A percentile compares a stretch with the other conserved stretches of the same genome.
Conservation (phyloP, 1,140 invertebrate species). For the Magallana ariakensis region DNA sequence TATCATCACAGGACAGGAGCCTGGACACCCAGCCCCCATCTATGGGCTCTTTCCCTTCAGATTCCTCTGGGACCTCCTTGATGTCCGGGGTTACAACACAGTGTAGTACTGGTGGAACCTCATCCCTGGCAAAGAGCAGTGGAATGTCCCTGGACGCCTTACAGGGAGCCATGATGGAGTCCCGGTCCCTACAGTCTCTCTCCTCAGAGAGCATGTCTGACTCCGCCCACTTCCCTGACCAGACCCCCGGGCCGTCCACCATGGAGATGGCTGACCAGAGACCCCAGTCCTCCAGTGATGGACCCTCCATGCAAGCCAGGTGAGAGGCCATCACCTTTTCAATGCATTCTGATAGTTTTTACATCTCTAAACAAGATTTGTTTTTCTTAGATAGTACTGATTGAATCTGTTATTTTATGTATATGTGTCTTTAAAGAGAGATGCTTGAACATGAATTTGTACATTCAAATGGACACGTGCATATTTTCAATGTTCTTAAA, state of each 20-base stretch:
- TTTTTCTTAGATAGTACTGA: no score
- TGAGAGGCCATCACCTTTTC: background rate
- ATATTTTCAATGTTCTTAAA: no score
- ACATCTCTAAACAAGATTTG: no score
- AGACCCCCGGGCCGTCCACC: background rate
- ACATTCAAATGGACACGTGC: no score
- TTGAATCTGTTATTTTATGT: no score
- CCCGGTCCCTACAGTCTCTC: background rate
- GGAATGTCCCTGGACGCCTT: background rate
- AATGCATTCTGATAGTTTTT: no score
- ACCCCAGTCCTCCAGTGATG: background rate
- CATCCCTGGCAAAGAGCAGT: constrained; percentile 30
- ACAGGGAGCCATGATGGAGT: background rate
- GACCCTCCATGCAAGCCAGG: constrained; percentile 9
- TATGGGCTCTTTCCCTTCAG: constrained; percentile 38
- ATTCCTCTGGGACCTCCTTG: constrained; percentile 40
- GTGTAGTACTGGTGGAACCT: background rate
- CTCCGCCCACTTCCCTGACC: background rate
- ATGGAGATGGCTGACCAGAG: constrained; percentile 26
- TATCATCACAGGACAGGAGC: constrained; percentile 5
- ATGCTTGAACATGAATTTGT: no score
- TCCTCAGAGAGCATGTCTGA: constrained; percentile 7
- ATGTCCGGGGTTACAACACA: constrained; percentile 25
- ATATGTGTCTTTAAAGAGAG: no score
- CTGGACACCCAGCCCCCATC: constrained; percentile 5